A percentile compares a stretch with the other conserved stretches of the same genome.
Evolutionary conservation across 2,113 vertebrate species (phyloP).

Genomic region (Ramphastos sulfuratus): DNA sequence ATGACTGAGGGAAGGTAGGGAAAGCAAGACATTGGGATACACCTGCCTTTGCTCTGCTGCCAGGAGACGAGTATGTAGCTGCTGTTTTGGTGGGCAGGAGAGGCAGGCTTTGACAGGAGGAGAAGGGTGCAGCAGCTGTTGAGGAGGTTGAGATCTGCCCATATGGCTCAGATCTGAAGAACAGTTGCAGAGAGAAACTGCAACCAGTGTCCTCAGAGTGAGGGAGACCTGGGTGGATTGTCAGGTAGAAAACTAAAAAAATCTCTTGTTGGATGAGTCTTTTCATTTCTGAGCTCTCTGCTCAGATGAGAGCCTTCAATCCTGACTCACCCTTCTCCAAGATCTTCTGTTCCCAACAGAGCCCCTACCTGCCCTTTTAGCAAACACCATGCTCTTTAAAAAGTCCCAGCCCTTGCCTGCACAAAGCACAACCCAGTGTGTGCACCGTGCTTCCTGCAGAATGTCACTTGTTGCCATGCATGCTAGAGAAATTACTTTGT

Average conservation of each 20-base stretch:
- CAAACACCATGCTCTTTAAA: rapidly evolving
- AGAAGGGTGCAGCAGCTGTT: background rate
- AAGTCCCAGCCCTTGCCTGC: background rate
- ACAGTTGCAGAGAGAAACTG: background rate
- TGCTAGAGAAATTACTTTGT: background rate
- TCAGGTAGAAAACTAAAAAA: background rate
- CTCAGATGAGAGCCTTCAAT: background rate
- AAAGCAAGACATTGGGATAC: background rate
- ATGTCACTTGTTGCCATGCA: background rate
- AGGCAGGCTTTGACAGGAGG: background rate
- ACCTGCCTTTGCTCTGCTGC: background rate
- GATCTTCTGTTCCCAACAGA: background rate
- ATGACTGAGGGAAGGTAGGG: background rate
- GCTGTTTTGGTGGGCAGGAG: background rate
- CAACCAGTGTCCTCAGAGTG: background rate
- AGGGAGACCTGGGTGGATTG: background rate
- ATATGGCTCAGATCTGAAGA: rapidly evolving
- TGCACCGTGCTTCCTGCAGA: background rate
- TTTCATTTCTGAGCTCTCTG: background rate
- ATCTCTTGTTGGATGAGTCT: background rate
- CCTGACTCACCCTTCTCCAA: background rate
- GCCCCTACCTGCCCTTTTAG: background rate
- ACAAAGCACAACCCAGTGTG: background rate
- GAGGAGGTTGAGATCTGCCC: background rate
- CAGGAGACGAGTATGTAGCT: background rate